A percentile compares a stretch with the other conserved stretches of the same genome.
Evolutionary conservation across 2,888 invertebrate genomes (phyloP).

Genomic region (Nematopogon swammerdamellus): DNA sequence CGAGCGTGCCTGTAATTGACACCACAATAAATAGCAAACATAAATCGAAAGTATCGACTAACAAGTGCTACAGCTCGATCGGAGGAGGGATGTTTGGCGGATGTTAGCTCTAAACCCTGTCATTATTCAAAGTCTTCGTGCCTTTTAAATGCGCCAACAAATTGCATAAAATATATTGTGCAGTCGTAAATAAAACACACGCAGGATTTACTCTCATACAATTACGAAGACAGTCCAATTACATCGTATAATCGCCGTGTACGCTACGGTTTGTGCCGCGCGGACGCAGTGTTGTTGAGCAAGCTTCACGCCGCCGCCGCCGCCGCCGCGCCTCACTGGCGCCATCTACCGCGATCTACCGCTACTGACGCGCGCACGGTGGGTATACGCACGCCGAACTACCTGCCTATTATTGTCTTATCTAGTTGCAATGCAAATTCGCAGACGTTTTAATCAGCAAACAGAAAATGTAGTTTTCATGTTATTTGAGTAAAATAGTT

Average conservation of each 20-base stretch:
- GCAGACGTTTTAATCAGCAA: constrained; percentile 28
- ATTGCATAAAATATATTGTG: not conserved
- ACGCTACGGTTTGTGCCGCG: not conserved
- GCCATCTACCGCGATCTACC: constrained; percentile 45
- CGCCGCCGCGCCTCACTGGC: constrained; percentile 26
- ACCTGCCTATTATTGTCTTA: constrained; percentile 32
- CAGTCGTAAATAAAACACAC: not conserved
- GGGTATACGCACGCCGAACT: constrained; percentile 12
- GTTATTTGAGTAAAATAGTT: not conserved
- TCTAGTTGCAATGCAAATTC: constrained; percentile 39
- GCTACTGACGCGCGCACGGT: constrained; percentile 24
- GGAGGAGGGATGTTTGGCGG: not conserved
- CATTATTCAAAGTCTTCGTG: not conserved
- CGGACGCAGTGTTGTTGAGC: not conserved
- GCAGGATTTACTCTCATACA: not conserved
- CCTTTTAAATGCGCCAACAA: not conserved
- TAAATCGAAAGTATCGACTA: not conserved
- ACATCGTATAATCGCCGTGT: not conserved
- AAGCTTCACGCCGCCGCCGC: not conserved
- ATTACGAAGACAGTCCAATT: not conserved
- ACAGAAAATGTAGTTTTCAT: not conserved
- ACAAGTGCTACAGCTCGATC: not conserved
- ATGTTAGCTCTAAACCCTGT: not conserved
- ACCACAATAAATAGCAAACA: not conserved
- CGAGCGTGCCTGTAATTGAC: not conserved